Conservation (phyloP, 2,888 invertebrate genomes). For the Mesodorylaimus sp. region DNA sequence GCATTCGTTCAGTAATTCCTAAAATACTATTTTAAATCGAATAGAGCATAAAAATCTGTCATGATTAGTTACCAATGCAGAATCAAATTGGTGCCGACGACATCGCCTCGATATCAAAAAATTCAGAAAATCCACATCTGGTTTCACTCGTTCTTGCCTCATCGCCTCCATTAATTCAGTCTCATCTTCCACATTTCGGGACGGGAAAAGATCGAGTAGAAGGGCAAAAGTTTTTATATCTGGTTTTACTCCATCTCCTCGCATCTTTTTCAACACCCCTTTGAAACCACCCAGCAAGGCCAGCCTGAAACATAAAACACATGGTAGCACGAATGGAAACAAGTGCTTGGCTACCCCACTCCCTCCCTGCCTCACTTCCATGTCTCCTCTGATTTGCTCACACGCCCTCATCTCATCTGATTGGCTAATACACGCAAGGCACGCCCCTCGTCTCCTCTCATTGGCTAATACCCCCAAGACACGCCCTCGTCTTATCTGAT, state of each 20-base stretch:
- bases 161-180: not conserved
- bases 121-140: not conserved
- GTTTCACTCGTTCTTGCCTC: not conserved
- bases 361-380: no score
- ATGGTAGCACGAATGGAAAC: not conserved
- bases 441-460: no score
- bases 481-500: no score
- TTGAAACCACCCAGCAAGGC: not conserved
- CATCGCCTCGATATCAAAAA: not conserved
- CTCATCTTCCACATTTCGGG: not conserved
- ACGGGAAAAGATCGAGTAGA: not conserved
- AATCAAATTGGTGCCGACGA: not conserved
- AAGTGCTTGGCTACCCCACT: not conserved
- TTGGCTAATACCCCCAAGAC: no score
- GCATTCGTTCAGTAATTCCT: no score
- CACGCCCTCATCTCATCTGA: no score
- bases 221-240: not conserved
- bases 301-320: not conserved
- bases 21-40: no score
- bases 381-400: no score
- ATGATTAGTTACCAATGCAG: not conserved
- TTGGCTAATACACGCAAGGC: no score
- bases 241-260: not conserved
- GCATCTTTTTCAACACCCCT: not conserved
- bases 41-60: no score